Percentiles rank a stretch among this genome's conserved stretches.
Conservation (phyloP, 2,113 vertebrate genomes). For the Rhegmatorhina hoffmannsi region DNA sequence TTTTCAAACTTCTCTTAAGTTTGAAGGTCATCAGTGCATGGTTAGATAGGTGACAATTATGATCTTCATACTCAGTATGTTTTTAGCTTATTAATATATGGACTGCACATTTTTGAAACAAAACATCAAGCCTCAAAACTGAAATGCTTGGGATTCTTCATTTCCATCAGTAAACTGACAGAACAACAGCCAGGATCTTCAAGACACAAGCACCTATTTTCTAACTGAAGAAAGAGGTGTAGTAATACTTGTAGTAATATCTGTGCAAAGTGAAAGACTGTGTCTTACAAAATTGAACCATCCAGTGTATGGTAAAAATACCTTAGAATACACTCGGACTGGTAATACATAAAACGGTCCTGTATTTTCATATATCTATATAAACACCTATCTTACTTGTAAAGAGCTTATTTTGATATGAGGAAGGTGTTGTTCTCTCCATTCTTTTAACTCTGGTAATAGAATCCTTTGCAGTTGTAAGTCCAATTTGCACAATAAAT, state of each 20-base stretch:
- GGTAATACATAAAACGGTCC: neutral
- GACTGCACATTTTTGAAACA: neutral
- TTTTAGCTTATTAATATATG: neutral
- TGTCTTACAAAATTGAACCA: neutral
- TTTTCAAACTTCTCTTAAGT: neutral
- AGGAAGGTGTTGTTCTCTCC: slow-evolving; percentile 18
- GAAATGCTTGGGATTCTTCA: neutral
- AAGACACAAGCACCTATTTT: neutral
- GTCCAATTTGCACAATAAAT: slow-evolving; percentile 87
- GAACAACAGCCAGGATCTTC: neutral
- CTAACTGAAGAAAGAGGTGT: neutral
- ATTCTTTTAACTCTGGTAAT: neutral
- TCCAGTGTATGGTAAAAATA: neutral
- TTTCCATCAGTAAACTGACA: neutral
- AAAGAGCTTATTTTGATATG: slow-evolving; percentile 49
- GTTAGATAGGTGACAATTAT: neutral
- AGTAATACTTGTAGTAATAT: neutral
- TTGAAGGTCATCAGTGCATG: neutral
- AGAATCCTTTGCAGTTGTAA: slow-evolving; percentile 55
- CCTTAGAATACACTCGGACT: neutral
- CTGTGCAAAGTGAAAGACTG: neutral
- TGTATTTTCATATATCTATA: neutral
- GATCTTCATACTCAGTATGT: neutral
- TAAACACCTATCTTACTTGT: slow-evolving; percentile 73
- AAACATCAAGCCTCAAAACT: neutral